Base-by-base conservation (phyloP, 2,888 invertebrate genomes). In the Hybos culiciformis region DNA sequence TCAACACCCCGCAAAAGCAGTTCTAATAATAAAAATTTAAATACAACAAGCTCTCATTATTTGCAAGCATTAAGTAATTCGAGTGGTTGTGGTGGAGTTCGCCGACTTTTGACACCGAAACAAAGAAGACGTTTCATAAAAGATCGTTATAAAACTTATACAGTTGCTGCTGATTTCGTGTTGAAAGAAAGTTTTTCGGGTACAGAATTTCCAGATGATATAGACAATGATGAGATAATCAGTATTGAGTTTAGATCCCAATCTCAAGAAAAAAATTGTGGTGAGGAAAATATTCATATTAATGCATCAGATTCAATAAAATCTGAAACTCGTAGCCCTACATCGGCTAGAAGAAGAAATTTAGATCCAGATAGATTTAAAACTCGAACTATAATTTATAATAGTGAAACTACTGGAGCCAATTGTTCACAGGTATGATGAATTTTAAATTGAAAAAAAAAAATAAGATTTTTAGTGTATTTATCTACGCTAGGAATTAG, bases 81-180 rank as follows among this genome's bases (percentile, higher is more conserved):
- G 2, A 12, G 20, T 66, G n/a, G 50, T 17, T 45, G 46, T 14
- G 47, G 55, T 3, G 56, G 56, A 5, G 58, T 56, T 21, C 59
- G 56, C 6, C 56, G 61, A 39, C 53, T 54, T 0, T 43, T 83
- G 45, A 86, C 84, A 0, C 83, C 85, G 0, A 86, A 83, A 61
- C 84, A 86, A 57, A 80, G 80, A 55, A 69, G 87, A 32, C 77
- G 76, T 51, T 62, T 80, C 29, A 75, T 80, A 3, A 83, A 83
- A 57, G 85, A 88, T 53, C 74, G 88, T 46, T 86, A 79, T 58
- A 82, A 80, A 59, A 88, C 87, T 0, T 88, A 87, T 57, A 86
- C 84, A 0, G 83, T 87, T 32, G 78, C 77, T 0, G 78, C 74
- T 2, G 74, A 72, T 45, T 66, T 77, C 56, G 66, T 71, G 3